Conservation (phyloP, 2,797 vertebrate genomes). For the Propithecus deckenii region DNA sequence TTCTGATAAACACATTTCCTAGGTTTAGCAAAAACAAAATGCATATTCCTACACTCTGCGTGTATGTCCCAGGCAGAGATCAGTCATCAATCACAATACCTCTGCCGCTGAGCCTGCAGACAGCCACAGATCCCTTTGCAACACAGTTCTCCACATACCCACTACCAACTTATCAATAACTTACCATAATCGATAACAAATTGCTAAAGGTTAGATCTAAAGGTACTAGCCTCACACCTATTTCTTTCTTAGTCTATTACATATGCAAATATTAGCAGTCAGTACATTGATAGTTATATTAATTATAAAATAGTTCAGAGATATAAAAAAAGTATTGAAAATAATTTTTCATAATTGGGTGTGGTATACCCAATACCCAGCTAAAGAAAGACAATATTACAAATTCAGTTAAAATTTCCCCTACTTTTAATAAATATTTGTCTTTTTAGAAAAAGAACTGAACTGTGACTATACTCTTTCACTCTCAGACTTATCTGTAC, state of each 20-base stretch:
- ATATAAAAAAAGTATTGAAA: conserved; percentile 44
- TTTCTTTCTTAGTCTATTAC: conserved; percentile 22
- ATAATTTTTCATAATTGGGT: conserved; percentile 35
- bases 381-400: conserved; percentile 15
- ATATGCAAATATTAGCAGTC: conserved; percentile 7
- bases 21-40: background rate
- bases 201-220: background rate
- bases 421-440: conserved; percentile 15
- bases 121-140: background rate
- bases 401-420: conserved; percentile 14
- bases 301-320: conserved; percentile 38
- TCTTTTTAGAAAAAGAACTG: conserved; percentile 6
- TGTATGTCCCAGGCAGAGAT: background rate
- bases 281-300: background rate
- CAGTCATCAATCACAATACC: background rate
- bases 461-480: background rate
- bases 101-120: background rate
- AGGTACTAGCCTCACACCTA: background rate
- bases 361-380: background rate
- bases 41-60: background rate
- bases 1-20: conserved; percentile 5
- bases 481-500: background rate
- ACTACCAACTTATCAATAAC: background rate
- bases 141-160: background rate
- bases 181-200: background rate